Base-by-base conservation (phyloP, 35 echinoderm and acorn worm genomes). In the Stichopus chloronotus region DNA sequence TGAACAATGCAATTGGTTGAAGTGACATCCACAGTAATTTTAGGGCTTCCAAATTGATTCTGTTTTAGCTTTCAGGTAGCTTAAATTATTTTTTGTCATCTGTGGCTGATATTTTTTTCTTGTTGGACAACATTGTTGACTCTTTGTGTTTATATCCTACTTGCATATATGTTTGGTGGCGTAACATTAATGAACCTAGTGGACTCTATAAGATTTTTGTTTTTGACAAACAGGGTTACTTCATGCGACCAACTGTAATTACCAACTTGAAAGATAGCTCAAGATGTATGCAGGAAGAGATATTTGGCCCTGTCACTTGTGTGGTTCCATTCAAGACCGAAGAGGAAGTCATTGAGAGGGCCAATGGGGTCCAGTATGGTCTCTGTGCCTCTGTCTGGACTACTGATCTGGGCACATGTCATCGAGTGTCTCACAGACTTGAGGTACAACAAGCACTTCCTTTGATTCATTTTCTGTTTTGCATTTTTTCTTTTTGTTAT, bases 301-400 rank as follows among this genome's bases (percentile, higher is more conserved):
- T 96, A 30, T 96, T 99, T 95, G 95, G 97, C 0, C 95, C 97
- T 53, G 95, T 99, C n/a, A 94, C 94, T 24, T 99, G 97, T 85
- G 92, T 99, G 85, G 30, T 81, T n/a, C 92, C 93, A 55, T 99
- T 99, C 77, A 93, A 91, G 25, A 92, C 97, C 12, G 97, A 99
- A 59, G 93, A 99, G 60, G 97, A 99, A 88, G 97, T 95, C 11
- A 95, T 99, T 80, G 79, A 96, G 25, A 95, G 95, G 87, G 94
- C 95, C 19, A 99, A 99, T 92, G 92, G 76, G 69, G 97, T 99
- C 11, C 93, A 94, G 92, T 99, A 89, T 96, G 97, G 97, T 14
- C 85, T 99, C 10, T 72, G 89, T 57, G 97, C 97, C 78, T 95
- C 95, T 92, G 92, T 99, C 0, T 99, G 97, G 97, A 96, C 95